These are phyloP conservation scores for Nephrotoma guestfalica DNA, from an alignment of 2,888 invertebrate species.

Conservation along the genomic window DNA sequence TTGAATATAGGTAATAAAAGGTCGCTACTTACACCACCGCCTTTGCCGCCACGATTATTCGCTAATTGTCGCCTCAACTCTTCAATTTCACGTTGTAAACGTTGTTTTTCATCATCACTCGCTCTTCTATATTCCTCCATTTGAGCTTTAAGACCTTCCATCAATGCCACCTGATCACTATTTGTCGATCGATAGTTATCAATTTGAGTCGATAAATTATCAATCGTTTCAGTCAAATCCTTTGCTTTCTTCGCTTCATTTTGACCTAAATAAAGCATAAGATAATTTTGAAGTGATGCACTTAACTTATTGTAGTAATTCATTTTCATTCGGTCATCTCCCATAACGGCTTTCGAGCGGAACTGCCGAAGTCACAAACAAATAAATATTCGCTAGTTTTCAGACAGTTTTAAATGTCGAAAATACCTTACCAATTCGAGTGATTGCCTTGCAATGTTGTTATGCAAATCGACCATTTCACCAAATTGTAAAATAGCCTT, in stretches of 20 bases:
- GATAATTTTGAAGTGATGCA: background rate
- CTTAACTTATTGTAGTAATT: background rate
- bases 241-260: background rate
- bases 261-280: background rate
- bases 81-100: background rate
- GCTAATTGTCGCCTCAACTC: background rate
- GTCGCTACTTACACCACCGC: background rate
- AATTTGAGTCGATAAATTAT: background rate
- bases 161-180: background rate
- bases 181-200: background rate
- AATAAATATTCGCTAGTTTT: background rate
- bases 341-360: background rate
- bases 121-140: background rate
- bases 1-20: no score
- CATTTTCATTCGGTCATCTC: background rate
- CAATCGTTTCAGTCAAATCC: conserved; percentile 1
- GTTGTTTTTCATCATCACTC: background rate
- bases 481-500: background rate
- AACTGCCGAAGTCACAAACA: background rate
- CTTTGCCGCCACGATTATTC: background rate
- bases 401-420: background rate
- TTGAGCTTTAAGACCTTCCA: background rate
- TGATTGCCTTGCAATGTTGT: background rate
- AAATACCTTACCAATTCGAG: background rate
- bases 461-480: background rate